phyloP scores from a whole-genome alignment of 2,888 invertebrate species.

The Leucozona laternaria region DNA sequence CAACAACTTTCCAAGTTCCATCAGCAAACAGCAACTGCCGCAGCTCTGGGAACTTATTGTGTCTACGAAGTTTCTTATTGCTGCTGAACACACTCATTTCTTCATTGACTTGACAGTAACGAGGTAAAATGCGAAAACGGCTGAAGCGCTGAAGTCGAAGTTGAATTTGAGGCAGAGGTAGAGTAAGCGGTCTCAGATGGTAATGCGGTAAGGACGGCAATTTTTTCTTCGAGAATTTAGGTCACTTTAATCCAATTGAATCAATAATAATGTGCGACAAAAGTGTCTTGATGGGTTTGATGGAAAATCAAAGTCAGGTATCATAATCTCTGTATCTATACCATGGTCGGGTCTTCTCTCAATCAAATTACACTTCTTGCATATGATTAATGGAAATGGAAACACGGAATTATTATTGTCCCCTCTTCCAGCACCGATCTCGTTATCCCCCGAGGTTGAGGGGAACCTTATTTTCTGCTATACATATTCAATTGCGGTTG shows the following conservation, averaged over 20 bases:
- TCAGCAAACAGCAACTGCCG: too few species aligned
- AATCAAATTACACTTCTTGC: constrained; percentile 47
- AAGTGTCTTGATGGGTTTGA: constrained; percentile 24
- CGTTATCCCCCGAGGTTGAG: not conserved
- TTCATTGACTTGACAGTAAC: constrained; percentile 33
- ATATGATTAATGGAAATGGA: constrained; percentile 47
- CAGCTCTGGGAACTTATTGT: constrained; percentile 57
- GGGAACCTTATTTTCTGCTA: not conserved
- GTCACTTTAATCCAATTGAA: constrained; percentile 60
- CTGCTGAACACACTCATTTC: constrained; percentile 38
- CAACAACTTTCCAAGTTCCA: constrained; percentile 65
- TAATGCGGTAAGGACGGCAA: constrained; percentile 19
- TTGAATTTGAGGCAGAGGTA: not conserved
- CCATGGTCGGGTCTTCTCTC: not conserved
- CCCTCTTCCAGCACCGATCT: not conserved
- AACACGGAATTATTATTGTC: constrained; percentile 43
- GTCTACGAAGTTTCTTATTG: constrained; percentile 40
- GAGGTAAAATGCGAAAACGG: constrained; percentile 25
- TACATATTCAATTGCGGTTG: constrained; percentile 51
- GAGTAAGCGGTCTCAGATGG: constrained; percentile 41
- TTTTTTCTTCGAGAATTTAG: constrained; percentile 47
- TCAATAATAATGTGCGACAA: constrained; percentile 54
- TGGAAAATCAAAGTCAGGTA: constrained; percentile 37
- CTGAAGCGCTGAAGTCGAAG: not conserved
- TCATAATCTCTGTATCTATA: constrained; percentile 19